A percentile compares a stretch with the other conserved stretches of the same genome.
Evolutionary conservation across 2,888 invertebrate species (phyloP).

Genomic region (Laothoe populi): DNA sequence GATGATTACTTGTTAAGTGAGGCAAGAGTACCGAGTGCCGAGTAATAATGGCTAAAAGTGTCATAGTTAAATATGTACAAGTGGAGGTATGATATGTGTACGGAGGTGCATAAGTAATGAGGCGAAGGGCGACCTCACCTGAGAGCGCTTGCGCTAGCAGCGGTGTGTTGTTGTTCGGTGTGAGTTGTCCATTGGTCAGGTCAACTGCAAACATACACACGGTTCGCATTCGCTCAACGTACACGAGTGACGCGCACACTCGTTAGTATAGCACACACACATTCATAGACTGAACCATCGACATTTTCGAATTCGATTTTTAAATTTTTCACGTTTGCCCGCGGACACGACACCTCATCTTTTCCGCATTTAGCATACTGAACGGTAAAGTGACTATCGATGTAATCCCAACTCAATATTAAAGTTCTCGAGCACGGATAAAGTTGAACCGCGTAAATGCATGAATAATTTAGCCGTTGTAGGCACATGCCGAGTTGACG

Average conservation of each 20-base stretch:
- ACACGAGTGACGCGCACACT: conserved; percentile 67
- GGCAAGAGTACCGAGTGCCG: conserved; percentile 13
- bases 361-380: conserved; percentile 67
- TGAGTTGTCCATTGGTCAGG: conserved; percentile 97
- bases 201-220: conserved; percentile 93
- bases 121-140: conserved; percentile 86
- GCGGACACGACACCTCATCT: conserved; percentile 57
- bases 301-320: conserved; percentile 52
- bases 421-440: conserved; percentile 67
- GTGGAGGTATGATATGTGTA: conserved; percentile 35
- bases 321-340: conserved; percentile 51
- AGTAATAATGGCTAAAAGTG: conserved; percentile 24
- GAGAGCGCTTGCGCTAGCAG: conserved; percentile 97
- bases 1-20: conserved; percentile 24
- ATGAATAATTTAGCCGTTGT: conserved; percentile 80
- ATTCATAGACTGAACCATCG: conserved; percentile 82
- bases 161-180: conserved; percentile 98
- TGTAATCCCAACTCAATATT: conserved; percentile 74
- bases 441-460: conserved; percentile 78
- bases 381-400: conserved; percentile 74
- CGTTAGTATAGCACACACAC: conserved; percentile 68
- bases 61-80: conserved; percentile 27
- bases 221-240: conserved; percentile 84
- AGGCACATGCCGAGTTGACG: conserved; percentile 78
- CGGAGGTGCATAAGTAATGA: conserved; percentile 48